These are phyloP conservation scores for Thoracochromis brauschi DNA, from an alignment of 2,113 vertebrate genomes.

Conservation along the genomic window DNA sequence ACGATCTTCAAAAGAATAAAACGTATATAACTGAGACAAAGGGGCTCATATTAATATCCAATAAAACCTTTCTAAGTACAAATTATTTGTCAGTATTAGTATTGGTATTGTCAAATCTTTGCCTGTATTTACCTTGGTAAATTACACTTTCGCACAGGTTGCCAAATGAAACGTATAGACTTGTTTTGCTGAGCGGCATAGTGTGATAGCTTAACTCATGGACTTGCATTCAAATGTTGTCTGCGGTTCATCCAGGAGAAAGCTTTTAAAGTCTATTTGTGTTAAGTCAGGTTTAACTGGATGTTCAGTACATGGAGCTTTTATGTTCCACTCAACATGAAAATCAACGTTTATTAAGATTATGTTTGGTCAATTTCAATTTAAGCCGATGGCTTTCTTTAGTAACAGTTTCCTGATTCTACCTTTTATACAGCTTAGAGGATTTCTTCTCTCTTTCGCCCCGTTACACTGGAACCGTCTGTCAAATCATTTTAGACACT, in stretches of 20 bases:
- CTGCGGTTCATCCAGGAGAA: not conserved
- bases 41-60: not conserved
- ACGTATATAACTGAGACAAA: not conserved
- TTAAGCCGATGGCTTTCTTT: not conserved
- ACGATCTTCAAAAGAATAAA: rapidly evolving
- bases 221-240: not conserved
- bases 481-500: not conserved
- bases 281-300: not conserved
- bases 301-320: not conserved
- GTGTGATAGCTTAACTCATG: not conserved
- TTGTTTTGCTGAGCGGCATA: not conserved
- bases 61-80: not conserved
- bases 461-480: not conserved
- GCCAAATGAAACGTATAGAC: not conserved
- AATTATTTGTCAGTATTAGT: not conserved
- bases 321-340: not conserved
- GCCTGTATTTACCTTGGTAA: not conserved
- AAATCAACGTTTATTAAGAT: not conserved
- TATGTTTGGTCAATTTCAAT: not conserved
- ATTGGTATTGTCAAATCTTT: not conserved
- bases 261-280: not conserved
- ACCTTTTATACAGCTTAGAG: not conserved
- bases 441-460: not conserved
- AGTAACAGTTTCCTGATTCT: not conserved
- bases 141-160: not conserved